These are phyloP conservation scores for Agrilus cyanescens DNA, from an alignment of 2,888 invertebrate genomes.

Conservation along the genomic window DNA sequence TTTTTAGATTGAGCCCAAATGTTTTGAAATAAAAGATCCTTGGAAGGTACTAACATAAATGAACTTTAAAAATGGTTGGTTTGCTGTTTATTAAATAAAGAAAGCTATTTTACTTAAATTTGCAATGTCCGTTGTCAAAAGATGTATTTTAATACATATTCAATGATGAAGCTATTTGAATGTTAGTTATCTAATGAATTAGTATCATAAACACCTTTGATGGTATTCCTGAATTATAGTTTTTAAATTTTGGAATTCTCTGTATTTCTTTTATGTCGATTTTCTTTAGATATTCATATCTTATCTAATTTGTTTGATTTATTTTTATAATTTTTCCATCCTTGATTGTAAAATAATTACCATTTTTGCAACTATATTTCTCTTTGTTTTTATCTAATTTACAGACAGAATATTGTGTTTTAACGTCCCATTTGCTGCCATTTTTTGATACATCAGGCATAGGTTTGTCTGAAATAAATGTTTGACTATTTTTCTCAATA, in stretches of 20 bases:
- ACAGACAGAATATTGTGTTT: constrained; percentile 18
- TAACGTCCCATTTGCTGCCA: constrained; percentile 36
- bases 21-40: too few relatives aligned
- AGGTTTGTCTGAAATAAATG: constrained; percentile 7
- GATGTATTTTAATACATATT: too few relatives aligned
- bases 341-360: constrained; percentile 40
- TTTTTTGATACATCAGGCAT: constrained; percentile 7
- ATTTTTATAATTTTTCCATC: constrained; percentile 40
- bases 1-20: too few relatives aligned
- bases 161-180: too few relatives aligned
- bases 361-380: constrained; percentile 24
- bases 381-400: constrained; percentile 6
- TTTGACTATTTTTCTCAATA: constrained; percentile 2
- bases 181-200: too few relatives aligned
- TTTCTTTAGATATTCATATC: constrained; percentile 35
- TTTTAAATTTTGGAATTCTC: constrained; percentile 41
- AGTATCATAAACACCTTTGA: constrained; percentile 33
- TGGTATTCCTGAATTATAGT: constrained; percentile 41
- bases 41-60: too few relatives aligned
- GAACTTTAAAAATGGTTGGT: too few relatives aligned
- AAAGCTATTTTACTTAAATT: too few relatives aligned
- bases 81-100: too few relatives aligned
- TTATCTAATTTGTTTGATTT: constrained; percentile 17
- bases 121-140: too few relatives aligned
- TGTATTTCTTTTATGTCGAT: constrained; percentile 42